Evolutionary conservation across 53 echinoderm and acorn worm genomes (phyloP), one percentile per base, ranked within the genome.

Genomic region (Echinarachnius parma): DNA sequence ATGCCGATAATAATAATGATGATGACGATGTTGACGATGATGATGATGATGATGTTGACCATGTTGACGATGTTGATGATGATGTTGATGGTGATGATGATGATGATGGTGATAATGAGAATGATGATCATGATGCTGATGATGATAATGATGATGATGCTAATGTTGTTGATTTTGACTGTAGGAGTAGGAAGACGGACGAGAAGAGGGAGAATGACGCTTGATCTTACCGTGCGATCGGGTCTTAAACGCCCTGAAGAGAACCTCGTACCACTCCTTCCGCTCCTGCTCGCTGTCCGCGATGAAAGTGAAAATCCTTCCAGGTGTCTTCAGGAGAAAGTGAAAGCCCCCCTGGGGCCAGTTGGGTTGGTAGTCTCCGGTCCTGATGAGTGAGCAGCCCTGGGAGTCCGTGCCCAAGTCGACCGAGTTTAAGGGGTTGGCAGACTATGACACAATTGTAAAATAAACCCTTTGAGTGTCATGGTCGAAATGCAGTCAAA

Each of bases 361-460:
- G 29, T 80, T 59, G 1, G 79, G 84, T 46, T 79, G 57, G 0
- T 70, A 46, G 29, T 78, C 78, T 13, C 87, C 80, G 3, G 77
- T 89, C 34, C 80, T 58, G 21, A 86, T 87, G 63, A 91, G 71
- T 4, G 92, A 88, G 60, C 52, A 89, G 14, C 92, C 92, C 0
- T 76, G 71, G 5, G 37, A 20, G 14, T 87, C 34, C 15, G 69
- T 48, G 20, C 81, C 87, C 5, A 87, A 46, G 9, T 31, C 60
- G 18, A 92, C 81, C 5, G 64, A 60, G 9, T 78, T 81, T 13
- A 80, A 78, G 2, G 92, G 92, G 39, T 89, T 84, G 44, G 92
- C 84, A 65, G 84, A 85, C 92, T 92, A 44, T 9, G 16, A 21
- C 23, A 53, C n/a, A n/a, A n/a, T n/a, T n/a, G n/a, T n/a, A n/a